Base-by-base conservation (phyloP, 1,140 invertebrate species). In the Drosophila ambigua region DNA sequence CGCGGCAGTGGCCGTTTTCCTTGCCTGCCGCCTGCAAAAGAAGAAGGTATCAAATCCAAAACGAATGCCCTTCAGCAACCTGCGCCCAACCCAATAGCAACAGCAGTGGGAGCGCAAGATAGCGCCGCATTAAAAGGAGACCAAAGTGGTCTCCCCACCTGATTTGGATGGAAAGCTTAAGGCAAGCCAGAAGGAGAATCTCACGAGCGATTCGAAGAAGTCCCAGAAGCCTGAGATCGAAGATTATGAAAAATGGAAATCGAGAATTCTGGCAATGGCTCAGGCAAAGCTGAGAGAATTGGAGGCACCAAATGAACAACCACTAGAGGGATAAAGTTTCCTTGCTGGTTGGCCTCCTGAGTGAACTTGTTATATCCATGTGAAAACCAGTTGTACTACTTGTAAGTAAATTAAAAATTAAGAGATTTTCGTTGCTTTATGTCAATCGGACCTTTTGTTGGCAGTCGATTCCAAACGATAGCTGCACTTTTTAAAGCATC, bases 1-100 rank as follows among this genome's bases (percentile, higher is more conserved):
- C 71, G 84, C 88, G 20, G 81, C 92, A 5, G 92, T 92, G 71
- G 92, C 92, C 5, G 91, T 92, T 0, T 92, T 91, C 58, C 89
- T 92, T 11, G 92, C 92, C 31, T 92, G 92, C 60, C 92, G 90
- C 68, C 79, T 92, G 20, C 81, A 88, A 8, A 88, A 91, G 39
- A 81, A 89, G 11, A 92, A 91, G 63, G 78, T 91, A 2, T 69
- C 89, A 6, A 93, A 93, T 58, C 5, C 75, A 6, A 90, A 92
- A 62, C 52, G 93, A 5, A 77, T 90, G 62, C 65, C 82, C 11
- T 85, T 90, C 45, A 93, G 92, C 74, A 90, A 92, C 51, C 73
- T 93, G 52, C 92, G 90, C 9, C 78, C 89, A 13, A 72, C 80
- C 24, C 92, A 93, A 49, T 93, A 90, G 89, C 91, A 90, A 58